Percentiles rank a stretch among this genome's conserved stretches.
These are phyloP conservation scores for Glaucidium brasilianum DNA, from an alignment of 2,113 vertebrate genomes.

Conservation along the genomic window DNA sequence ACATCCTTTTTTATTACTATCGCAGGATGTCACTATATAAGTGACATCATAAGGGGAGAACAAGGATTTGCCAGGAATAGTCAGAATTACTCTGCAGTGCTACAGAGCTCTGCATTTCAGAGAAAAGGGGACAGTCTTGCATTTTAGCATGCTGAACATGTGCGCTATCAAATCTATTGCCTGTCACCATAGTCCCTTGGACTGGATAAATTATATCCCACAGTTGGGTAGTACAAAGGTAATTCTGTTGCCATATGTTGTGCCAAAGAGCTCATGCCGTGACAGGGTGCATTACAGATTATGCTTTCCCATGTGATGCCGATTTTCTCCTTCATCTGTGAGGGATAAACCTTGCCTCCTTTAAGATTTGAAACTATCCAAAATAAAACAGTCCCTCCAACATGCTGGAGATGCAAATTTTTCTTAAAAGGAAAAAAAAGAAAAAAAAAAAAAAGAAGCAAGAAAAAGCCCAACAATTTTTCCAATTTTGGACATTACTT, in stretches of 20 bases:
- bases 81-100: background rate
- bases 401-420: background rate
- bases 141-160: slow-evolving; percentile 53
- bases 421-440: background rate
- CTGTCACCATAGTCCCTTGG: slow-evolving; percentile 37
- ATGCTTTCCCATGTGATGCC: slow-evolving; percentile 26
- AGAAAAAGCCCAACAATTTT: background rate
- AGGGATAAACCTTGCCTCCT: slow-evolving; percentile 1
- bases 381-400: background rate
- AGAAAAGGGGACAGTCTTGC: background rate
- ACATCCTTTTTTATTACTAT: background rate
- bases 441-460: no score
- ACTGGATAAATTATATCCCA: slow-evolving; percentile 67
- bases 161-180: slow-evolving; percentile 53
- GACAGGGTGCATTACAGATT: slow-evolving; percentile 54
- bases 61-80: background rate
- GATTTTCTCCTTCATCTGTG: slow-evolving; percentile 44
- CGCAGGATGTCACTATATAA: background rate
- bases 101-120: background rate
- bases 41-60: slow-evolving; percentile 24
- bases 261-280: slow-evolving; percentile 60
- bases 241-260: slow-evolving; percentile 74
- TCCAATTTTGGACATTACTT: background rate
- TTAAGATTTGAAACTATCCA: background rate
- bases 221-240: slow-evolving; percentile 63